Conservation (phyloP, 2,888 invertebrate species). For the Cremastinae sp. region DNA sequence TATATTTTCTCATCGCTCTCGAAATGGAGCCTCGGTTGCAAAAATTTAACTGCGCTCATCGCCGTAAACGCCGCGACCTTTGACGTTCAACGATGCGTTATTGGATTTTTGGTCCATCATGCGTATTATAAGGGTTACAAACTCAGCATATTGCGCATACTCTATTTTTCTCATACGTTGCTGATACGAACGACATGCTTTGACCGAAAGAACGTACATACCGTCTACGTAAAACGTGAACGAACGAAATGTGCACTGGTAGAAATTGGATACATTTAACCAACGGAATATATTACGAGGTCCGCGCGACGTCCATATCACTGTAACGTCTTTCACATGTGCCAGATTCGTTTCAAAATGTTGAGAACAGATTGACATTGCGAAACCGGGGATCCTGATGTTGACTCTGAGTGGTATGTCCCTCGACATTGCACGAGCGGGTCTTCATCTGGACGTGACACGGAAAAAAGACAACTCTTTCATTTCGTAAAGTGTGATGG, state of each 20-base stretch:
- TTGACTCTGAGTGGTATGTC: constrained; percentile 18
- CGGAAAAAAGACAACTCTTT: not conserved
- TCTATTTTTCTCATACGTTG: not conserved
- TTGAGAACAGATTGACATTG: constrained; percentile 15
- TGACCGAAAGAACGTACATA: constrained; percentile 1
- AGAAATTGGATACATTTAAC: constrained; percentile 24
- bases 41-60: not conserved
- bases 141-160: not conserved
- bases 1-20: not conserved
- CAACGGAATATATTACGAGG: constrained; percentile 32
- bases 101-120: no score
- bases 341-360: constrained; percentile 5
- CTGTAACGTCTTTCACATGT: not conserved
- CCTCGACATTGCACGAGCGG: not conserved
- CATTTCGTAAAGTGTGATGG: not conserved
- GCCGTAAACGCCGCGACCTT: no score
- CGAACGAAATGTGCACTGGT: not conserved
- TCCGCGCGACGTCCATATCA: not conserved
- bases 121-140: not conserved
- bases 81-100: not conserved
- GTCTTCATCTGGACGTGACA: not conserved
- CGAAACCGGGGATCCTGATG: constrained; percentile 18
- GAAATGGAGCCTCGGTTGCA: not conserved
- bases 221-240: not conserved
- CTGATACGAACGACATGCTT: constrained; percentile 2